phyloP scores from a whole-genome alignment of 2,113 vertebrate species.

The Lethenteron reissneri region DNA sequence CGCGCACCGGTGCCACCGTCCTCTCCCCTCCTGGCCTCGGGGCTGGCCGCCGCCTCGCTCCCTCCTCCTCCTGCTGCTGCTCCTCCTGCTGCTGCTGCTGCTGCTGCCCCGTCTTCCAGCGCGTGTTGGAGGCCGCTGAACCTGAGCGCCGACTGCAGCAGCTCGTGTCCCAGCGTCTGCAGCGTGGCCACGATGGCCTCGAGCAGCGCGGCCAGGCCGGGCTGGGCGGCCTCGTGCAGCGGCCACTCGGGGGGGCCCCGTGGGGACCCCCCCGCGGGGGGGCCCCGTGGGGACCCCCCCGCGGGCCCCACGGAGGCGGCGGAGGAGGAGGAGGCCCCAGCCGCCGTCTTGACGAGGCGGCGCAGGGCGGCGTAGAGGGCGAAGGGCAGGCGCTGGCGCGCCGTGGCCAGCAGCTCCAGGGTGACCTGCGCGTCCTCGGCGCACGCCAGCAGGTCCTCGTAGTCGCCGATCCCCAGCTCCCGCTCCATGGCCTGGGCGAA shows the following conservation, averaged over 20 bases:
- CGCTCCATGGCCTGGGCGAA: slow-evolving; percentile 4
- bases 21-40: too few relatives aligned
- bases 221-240: not conserved
- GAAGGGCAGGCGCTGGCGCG: slow-evolving; percentile 1
- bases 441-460: slow-evolving; percentile 5
- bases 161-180: not conserved
- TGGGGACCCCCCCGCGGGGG: too few relatives aligned
- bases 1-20: too few relatives aligned
- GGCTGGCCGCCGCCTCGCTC: not conserved
- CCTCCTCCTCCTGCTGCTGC: too few relatives aligned
- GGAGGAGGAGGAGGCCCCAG: not conserved
- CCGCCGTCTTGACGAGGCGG: not conserved
- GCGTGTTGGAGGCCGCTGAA: not conserved
- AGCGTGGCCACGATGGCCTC: not conserved
- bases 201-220: not conserved
- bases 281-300: too few relatives aligned
- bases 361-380: slow-evolving; percentile 1
- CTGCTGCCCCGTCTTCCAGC: not conserved
- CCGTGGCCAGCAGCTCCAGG: not conserved
- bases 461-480: slow-evolving; percentile 2
- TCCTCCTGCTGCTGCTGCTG: too few relatives aligned
- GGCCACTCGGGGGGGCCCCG: too few relatives aligned
- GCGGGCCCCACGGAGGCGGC: not conserved
- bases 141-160: not conserved
- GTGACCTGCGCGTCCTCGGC: slow-evolving; percentile 1